Evolutionary conservation across 2,797 vertebrate species (phyloP).

Genomic region (Thaleichthys pacificus): DNA sequence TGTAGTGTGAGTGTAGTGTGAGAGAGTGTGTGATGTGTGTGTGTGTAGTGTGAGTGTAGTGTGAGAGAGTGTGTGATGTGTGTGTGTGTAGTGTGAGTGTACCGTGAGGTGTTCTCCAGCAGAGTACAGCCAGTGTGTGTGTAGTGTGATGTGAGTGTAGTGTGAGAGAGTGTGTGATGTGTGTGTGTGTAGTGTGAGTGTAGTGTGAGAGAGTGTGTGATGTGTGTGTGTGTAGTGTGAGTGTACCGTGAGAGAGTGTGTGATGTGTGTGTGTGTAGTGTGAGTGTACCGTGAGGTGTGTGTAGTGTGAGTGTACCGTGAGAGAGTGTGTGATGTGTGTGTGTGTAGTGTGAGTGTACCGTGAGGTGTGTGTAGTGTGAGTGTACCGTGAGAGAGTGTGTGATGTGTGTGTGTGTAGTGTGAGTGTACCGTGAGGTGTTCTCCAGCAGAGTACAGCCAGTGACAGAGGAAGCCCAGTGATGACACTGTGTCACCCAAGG

Average conservation of each 20-base stretch:
- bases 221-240: too few species aligned
- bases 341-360: not conserved
- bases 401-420: not conserved
- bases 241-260: not conserved
- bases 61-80: too few species aligned
- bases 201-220: too few species aligned
- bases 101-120: conserved; percentile 81
- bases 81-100: too few species aligned
- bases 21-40: not conserved
- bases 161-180: too few species aligned
- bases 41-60: not conserved
- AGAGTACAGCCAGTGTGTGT: conserved; percentile 84
- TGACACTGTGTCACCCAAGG: conserved; percentile 74
- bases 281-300: not conserved
- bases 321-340: not conserved
- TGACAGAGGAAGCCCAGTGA: conserved; percentile 85
- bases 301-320: too few species aligned
- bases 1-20: too few species aligned
- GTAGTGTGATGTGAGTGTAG: too few species aligned
- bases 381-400: too few species aligned
- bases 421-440: conserved; percentile 79
- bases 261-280: not conserved
- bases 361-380: too few species aligned
- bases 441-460: conserved; percentile 82
- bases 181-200: too few species aligned